phyloP scores from a whole-genome alignment of 2,888 invertebrate genomes.

The Anoplius nigerrimus region DNA sequence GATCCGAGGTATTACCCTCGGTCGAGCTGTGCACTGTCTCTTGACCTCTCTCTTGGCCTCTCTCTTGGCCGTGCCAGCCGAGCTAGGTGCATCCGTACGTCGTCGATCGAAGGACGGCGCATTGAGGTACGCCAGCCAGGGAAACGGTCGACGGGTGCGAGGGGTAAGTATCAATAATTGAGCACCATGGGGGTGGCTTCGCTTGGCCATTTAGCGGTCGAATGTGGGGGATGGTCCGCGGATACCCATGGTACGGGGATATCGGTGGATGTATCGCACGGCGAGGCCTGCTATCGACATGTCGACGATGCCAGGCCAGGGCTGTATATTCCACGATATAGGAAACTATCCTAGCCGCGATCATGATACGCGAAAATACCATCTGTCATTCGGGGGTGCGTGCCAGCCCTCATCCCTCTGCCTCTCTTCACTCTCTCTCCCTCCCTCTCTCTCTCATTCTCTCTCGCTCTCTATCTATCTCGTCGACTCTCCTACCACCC shows the following conservation, averaged over 20 bases:
- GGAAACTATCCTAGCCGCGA: constrained; percentile 67
- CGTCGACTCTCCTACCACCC: not conserved
- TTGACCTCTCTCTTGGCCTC: no score
- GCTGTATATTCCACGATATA: constrained; percentile 64
- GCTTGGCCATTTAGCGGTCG: constrained; percentile 72
- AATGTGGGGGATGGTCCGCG: constrained; percentile 60
- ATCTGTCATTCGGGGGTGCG: constrained; percentile 70
- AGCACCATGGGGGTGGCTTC: constrained; percentile 68
- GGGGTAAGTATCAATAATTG: constrained; percentile 73
- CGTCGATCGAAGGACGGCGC: constrained; percentile 1
- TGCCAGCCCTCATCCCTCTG: constrained; percentile 46
- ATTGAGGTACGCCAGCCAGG: constrained; percentile 21
- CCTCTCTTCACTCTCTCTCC: constrained; percentile 21
- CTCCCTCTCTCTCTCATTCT: constrained; percentile 26
- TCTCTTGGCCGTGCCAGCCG: no score
- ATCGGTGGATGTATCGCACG: constrained; percentile 70
- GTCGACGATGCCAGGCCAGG: constrained; percentile 68
- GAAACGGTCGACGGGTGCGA: constrained; percentile 40
- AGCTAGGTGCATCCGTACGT: not conserved
- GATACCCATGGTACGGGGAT: constrained; percentile 60
- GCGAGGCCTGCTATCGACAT: constrained; percentile 74
- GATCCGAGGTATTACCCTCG: no score
- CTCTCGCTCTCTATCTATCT: no score
- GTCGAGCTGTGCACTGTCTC: no score
- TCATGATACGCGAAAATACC: constrained; percentile 72